Percentiles rank a stretch among this genome's conserved stretches.
Evolutionary conservation across 35 echinoderm and acorn worm species (phyloP).

Genomic region (Acanthaster planci): DNA sequence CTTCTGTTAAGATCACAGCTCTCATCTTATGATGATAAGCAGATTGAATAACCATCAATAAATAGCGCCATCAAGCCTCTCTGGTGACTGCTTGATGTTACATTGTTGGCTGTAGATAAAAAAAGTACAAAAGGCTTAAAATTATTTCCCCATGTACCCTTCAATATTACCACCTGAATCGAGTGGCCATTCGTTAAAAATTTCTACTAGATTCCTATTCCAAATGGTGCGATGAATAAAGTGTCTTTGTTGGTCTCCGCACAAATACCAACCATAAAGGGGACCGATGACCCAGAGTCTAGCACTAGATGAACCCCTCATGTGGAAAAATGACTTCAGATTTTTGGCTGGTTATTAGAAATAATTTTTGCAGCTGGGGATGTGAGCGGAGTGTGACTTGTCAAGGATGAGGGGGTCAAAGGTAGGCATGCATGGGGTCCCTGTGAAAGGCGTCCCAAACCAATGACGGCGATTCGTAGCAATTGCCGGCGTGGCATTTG

Average conservation of each 20-base stretch:
- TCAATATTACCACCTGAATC: neutral
- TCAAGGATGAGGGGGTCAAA: neutral
- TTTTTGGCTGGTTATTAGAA: neutral
- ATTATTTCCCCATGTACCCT: neutral
- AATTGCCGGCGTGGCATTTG: constrained; percentile 16
- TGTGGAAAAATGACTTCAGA: constrained; percentile 20
- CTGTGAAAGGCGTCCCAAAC: neutral
- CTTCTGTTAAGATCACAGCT: too few relatives aligned
- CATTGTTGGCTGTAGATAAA: constrained; percentile 2
- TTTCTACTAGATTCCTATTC: neutral
- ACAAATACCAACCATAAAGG: neutral
- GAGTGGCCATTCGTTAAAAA: neutral
- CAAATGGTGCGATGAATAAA: constrained; percentile 31
- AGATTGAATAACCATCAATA: constrained; percentile 1
- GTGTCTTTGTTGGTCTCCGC: constrained; percentile 22
- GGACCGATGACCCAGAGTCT: constrained; percentile 4
- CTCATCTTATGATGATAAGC: neutral
- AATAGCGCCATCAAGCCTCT: neutral
- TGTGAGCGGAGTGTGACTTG: neutral
- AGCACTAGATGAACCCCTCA: neutral
- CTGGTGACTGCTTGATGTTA: neutral
- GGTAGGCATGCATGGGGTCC: neutral
- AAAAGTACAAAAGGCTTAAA: constrained; percentile 30
- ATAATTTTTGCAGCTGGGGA: neutral
- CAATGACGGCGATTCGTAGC: neutral